These are phyloP conservation scores for Brachyptera putata DNA, from an alignment of 2,888 invertebrate genomes.

Conservation along the genomic window DNA sequence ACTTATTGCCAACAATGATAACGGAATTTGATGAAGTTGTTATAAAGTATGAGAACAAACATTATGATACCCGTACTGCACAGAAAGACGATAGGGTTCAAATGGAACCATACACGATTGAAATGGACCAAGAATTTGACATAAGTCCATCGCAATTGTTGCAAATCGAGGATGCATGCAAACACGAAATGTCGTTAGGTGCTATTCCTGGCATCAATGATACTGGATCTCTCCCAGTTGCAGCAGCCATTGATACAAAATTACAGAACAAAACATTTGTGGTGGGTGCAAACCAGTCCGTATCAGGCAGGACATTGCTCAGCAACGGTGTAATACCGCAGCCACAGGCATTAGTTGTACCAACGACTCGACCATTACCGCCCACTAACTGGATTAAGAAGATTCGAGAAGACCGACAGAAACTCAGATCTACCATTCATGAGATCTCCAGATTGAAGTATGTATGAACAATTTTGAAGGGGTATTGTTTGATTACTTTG, in stretches of 20 bases:
- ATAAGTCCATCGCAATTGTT: slow-evolving; percentile 2
- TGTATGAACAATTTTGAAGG: neutral
- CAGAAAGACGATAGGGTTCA: neutral
- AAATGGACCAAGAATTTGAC: slow-evolving; percentile 15
- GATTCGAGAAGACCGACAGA: slow-evolving; percentile 5
- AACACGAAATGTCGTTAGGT: neutral
- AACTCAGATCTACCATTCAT: neutral
- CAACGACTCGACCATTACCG: neutral
- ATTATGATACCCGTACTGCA: too few relatives aligned
- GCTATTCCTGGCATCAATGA: too few relatives aligned
- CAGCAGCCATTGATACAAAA: neutral
- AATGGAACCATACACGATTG: slow-evolving; percentile 2
- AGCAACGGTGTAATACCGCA: neutral
- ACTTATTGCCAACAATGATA: too few relatives aligned
- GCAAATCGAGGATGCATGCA: neutral
- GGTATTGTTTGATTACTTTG: neutral
- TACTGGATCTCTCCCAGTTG: neutral
- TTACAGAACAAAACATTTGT: neutral
- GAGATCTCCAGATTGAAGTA: slow-evolving; percentile 3
- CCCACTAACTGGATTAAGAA: neutral
- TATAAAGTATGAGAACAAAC: too few relatives aligned
- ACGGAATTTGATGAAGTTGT: too few relatives aligned
- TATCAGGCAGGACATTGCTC: neutral
- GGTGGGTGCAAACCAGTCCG: neutral
- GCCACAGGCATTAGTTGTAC: neutral